phyloP scores from a whole-genome alignment of 2,797 vertebrate species.

The Syndactyla subalaris region DNA sequence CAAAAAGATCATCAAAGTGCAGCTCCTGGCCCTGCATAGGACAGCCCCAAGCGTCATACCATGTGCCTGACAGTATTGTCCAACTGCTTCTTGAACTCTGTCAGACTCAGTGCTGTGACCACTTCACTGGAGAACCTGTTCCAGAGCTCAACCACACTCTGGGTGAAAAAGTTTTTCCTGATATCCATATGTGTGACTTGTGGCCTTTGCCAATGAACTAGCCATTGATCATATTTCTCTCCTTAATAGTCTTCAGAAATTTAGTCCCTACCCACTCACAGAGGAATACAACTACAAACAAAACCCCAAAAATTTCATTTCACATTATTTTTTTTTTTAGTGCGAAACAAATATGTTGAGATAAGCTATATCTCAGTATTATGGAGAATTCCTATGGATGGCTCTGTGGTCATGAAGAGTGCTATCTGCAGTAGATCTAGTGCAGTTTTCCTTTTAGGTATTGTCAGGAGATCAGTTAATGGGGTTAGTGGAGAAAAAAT shows the following conservation, averaged over 20 bases:
- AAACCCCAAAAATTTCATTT: neutral
- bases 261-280: neutral
- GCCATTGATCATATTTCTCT: neutral
- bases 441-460: neutral
- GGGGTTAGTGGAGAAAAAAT: neutral
- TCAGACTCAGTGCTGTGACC: neutral
- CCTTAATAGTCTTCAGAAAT: neutral
- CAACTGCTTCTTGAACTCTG: neutral
- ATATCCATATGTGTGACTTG: neutral
- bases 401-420: neutral
- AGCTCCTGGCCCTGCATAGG: neutral
- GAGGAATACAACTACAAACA: neutral
- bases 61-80: neutral
- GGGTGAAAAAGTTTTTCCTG: neutral
- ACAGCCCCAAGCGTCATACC: neutral
- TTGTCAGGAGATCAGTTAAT: neutral
- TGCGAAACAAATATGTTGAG: neutral
- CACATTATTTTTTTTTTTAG: neutral
- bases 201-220: neutral
- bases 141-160: neutral
- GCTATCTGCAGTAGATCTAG: neutral
- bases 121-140: neutral
- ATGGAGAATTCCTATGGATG: neutral
- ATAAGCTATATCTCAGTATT: neutral
- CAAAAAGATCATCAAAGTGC: too few relatives aligned